Base-by-base conservation (phyloP, 2,888 invertebrate genomes). In the Lasioglossum morio region DNA sequence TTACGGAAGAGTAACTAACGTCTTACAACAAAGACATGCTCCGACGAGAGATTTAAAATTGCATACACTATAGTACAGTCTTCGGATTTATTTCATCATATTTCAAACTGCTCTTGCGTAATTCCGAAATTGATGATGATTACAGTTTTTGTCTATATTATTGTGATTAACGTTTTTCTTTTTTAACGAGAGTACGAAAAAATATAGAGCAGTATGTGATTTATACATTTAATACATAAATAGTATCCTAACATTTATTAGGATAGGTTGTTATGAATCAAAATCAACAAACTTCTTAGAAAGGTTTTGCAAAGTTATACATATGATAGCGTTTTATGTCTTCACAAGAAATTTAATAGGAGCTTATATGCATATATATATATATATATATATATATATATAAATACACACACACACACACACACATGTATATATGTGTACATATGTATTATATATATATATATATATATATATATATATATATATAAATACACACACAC, bases 271-370 rank as follows among this genome's bases (percentile, higher is more conserved):
- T 87, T 60, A 30, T 57, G 72, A 86, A 89, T 73, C 37, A 87
- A 87, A 87, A 88, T 82, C 78, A 75, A 14, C 70, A 81, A 53
- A 78, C 57, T 90, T 87, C 78, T 81, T 87, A 84, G 80, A 86
- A 86, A 87, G 77, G 66, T 87, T 83, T 84, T 81, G 79, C 82
- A 85, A 88, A 92, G 76, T 85, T 87, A 92, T 87, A 89, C 89
- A 82, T 87, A 81, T 88, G 81, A 92, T 92, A 91, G 94, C 93
- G 93, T 87, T 91, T 92, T 92, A 92, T 92, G 91, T 92, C 89
- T 86, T 90, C 90, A 89, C 88, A 93, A 93, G 92, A 93, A 93
- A 94, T 93, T 93, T 92, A 93, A 91, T 91, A 79, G 82, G 77
- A 84, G n/a, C 78, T 73, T 83, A 77, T 87, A 57, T 80, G 34